Base-by-base conservation (phyloP, 2,113 vertebrate species). In the human region DNA sequence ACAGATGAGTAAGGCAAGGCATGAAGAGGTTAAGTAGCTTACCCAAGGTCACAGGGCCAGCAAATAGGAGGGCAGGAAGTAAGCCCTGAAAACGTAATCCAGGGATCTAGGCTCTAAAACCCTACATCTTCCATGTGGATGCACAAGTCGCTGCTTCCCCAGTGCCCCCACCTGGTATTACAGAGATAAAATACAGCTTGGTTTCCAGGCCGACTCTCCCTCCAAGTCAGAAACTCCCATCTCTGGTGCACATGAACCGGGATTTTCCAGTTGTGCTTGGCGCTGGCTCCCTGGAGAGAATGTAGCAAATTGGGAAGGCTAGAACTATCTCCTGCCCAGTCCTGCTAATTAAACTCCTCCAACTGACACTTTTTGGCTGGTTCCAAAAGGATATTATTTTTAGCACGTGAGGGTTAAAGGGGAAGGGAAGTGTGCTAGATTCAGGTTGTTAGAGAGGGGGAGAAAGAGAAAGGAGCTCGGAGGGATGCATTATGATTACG, bases 291-390 rank as follows among this genome's bases (percentile, higher is more conserved):
- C 97, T 8, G 7, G 96, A 98, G 97, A 98, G 95, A 83, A 96
- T 90, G 96, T 96, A 94, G 95, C 82, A 92, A 98, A 98, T 97
- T 95, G 76, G 91, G 96, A 98, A 97, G 97, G 94, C 90, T 97
- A 97, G 98, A 88, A 94, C 96, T 96, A 93, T 98, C 98, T 98
- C 88, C 84, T 97, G 96, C 95, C 98, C 97, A 92, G 90, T 98
- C 96, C 82, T 97, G 93, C 97, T 98, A 98, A 98, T 99, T 99
- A 98, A 98, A 99, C 98, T 98, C 96, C 96, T 98, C 96, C 97
- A 97, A 95, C 97, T 98, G 97, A 98, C 97, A 96, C 52, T 97
- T 97, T 98, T 96, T 98, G 97, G 93, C 96, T 98, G 52, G 61
- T 94, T 98, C 97, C 95, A 96, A 95, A 90, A 97, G 83, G 97